Evolutionary conservation across 2,113 vertebrate genomes (phyloP).

Genomic region (Catagonus wagneri): DNA sequence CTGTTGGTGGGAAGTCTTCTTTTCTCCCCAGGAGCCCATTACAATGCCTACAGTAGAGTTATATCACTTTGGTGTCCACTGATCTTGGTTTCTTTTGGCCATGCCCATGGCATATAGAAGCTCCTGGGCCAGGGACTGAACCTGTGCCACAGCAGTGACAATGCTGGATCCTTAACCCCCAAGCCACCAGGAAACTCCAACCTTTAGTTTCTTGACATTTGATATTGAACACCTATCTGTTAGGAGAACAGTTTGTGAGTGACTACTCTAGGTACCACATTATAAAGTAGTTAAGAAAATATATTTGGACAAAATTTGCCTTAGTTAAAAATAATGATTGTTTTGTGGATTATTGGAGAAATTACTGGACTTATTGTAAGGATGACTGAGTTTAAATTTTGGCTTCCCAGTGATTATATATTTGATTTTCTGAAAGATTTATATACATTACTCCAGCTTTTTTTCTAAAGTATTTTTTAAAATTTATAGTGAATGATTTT

Average conservation of each 20-base stretch:
- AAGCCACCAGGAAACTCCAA: too few species aligned
- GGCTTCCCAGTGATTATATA: background rate
- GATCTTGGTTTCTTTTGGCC: background rate
- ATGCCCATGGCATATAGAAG: too few species aligned
- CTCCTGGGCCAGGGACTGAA: too few species aligned
- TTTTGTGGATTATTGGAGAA: background rate
- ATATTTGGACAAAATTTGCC: constrained; percentile 9
- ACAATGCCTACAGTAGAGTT: background rate
- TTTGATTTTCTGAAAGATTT: constrained; percentile 32
- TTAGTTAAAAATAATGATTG: constrained; percentile 48
- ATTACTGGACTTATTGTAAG: constrained; percentile 32
- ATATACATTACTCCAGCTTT: constrained; percentile 27
- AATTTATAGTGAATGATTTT: background rate
- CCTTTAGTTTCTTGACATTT: constrained; percentile 40
- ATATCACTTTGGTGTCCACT: background rate
- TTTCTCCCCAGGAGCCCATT: constrained; percentile 22
- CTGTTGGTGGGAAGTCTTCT: background rate
- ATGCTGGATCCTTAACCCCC: too few species aligned
- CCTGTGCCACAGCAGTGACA: too few species aligned
- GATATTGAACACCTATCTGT: constrained; percentile 43
- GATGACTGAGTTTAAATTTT: background rate
- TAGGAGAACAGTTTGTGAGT: constrained; percentile 52
- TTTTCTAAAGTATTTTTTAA: background rate
- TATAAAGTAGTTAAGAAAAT: constrained; percentile 44
- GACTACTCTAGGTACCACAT: background rate